A percentile compares a stretch with the other conserved stretches of the same genome.
Conservation (phyloP, 92 coral and sea anemone genomes). For the Epizoanthus scotinus region DNA sequence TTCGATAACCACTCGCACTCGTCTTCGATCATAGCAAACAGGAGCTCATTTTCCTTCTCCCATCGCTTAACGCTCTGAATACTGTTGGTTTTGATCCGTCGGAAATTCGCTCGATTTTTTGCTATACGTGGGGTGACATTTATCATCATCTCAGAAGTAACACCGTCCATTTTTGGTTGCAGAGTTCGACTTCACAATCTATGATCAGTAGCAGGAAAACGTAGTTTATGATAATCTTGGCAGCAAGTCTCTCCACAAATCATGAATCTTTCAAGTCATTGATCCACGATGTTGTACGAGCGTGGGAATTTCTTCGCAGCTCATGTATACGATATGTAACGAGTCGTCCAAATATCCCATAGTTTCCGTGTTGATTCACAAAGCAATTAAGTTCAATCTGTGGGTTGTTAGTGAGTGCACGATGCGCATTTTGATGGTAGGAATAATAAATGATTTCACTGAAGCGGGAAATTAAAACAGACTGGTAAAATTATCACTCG, state of each 20-base stretch:
- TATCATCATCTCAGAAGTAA: conserved; percentile 47
- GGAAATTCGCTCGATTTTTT: conserved; percentile 87
- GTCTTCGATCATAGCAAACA: conserved; percentile 98
- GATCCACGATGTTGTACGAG: conserved; percentile 11
- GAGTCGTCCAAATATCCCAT: conserved; percentile 15
- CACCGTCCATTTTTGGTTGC: conserved; percentile 45
- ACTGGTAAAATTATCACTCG: conserved; percentile 26
- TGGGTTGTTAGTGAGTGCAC: conserved; percentile 40
- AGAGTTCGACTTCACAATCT: conserved; percentile 39
- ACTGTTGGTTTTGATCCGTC: conserved; percentile 93
- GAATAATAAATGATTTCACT: conserved; percentile 39
- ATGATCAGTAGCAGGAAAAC: conserved; percentile 6
- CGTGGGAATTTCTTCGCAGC: conserved; percentile 8
- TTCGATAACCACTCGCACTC: conserved; percentile 90
- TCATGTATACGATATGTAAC: conserved; percentile 1
- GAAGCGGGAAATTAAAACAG: conserved; percentile 46
- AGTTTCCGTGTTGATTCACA: conserved; percentile 42
- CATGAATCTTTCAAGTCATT: conserved; percentile 43
- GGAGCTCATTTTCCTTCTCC: conserved; percentile 98
- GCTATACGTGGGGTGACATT: conserved; percentile 64
- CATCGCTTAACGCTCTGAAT: conserved; percentile 91
- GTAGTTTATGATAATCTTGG: conserved; percentile 36
- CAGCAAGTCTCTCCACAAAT: conserved; percentile 24
- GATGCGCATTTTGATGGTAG: conserved; percentile 40
- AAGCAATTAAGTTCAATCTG: conserved; percentile 39